These are phyloP conservation scores for Adelphocoris suturalis DNA, from an alignment of 2,888 invertebrate species.

Conservation along the genomic window DNA sequence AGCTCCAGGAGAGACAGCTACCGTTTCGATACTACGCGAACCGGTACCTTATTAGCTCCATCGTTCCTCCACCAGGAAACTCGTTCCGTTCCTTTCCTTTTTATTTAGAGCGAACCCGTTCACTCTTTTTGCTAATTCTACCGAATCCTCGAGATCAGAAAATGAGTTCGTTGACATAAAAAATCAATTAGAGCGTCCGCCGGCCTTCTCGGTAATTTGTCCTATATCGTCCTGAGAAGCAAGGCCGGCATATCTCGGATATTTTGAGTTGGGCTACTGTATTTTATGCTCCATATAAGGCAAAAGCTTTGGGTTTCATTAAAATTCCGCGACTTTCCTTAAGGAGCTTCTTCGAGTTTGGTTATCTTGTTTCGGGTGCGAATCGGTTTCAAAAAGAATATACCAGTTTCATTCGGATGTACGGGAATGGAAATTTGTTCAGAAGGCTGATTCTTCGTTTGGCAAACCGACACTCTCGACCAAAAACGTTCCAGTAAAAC, in stretches of 20 bases:
- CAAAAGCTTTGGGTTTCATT: constrained; percentile 7
- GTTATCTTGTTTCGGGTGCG: too few relatives aligned
- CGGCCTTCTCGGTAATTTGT: neutral
- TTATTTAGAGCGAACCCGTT: neutral
- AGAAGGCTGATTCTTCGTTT: too few relatives aligned
- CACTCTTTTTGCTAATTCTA: neutral
- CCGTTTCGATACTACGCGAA: neutral
- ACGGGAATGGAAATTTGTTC: too few relatives aligned
- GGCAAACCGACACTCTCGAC: too few relatives aligned
- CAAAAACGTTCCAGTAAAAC: too few relatives aligned
- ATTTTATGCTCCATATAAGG: constrained; percentile 16
- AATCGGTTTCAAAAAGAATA: too few relatives aligned
- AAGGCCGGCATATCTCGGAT: neutral
- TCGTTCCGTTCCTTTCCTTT: neutral
- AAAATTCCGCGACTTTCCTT: constrained; percentile 19
- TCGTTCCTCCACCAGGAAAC: neutral
- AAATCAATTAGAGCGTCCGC: neutral
- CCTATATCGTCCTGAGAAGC: constrained; percentile 1
- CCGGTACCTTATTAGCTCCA: neutral
- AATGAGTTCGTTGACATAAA: constrained; percentile 32
- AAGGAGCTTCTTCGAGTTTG: neutral
- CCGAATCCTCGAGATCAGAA: neutral
- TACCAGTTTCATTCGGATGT: too few relatives aligned
- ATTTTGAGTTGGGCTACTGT: neutral
- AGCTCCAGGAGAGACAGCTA: neutral